Evolutionary conservation across 2,888 invertebrate species (phyloP).

Genomic region (Celastrina argiolus): DNA sequence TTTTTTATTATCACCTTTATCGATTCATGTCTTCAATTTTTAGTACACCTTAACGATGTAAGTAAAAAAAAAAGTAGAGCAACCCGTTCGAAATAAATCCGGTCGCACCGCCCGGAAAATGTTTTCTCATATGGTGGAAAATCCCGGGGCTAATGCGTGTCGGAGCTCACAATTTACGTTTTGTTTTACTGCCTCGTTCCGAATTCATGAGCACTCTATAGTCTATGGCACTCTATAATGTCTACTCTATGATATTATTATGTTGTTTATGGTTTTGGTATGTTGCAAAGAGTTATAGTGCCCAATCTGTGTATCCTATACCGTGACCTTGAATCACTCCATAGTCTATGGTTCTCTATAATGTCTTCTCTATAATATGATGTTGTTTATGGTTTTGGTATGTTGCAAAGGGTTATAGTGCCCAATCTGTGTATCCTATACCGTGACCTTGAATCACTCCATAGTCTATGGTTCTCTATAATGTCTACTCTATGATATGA

Average conservation of each 20-base stretch:
- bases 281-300: too few species aligned
- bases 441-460: too few species aligned
- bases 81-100: constrained; percentile 40
- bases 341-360: constrained; percentile 5
- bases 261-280: constrained; percentile 1
- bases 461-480: constrained; percentile 5
- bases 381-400: constrained; percentile 1
- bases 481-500: constrained; percentile 22
- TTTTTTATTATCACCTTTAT: too few species aligned
- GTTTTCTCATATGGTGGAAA: constrained; percentile 74
- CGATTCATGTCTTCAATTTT: too few species aligned
- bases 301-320: too few species aligned
- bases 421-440: too few species aligned
- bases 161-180: constrained; percentile 63
- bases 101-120: constrained; percentile 53
- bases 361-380: constrained; percentile 22
- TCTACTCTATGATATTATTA: constrained; percentile 23
- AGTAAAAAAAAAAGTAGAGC: constrained; percentile 46
- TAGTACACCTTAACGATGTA: not conserved
- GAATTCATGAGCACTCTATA: constrained; percentile 48
- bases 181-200: constrained; percentile 65
- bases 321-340: too few species aligned
- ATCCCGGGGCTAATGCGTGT: constrained; percentile 65
- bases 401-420: too few species aligned
- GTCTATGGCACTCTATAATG: constrained; percentile 2